These are phyloP conservation scores for Cetonia aurata DNA, from an alignment of 2,888 invertebrate genomes.

Conservation along the genomic window DNA sequence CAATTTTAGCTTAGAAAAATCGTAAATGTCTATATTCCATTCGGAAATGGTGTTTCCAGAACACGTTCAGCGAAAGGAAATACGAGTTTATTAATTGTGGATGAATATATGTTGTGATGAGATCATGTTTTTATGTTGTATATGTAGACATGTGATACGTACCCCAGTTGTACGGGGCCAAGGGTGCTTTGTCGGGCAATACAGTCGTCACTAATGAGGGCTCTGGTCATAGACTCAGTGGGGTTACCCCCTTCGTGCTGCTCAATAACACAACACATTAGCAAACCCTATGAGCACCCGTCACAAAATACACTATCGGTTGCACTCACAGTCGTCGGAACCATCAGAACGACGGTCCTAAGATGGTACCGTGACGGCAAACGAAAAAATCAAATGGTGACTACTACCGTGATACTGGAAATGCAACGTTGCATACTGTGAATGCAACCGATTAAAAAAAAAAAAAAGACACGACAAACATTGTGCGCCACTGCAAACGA, in stretches of 20 bases:
- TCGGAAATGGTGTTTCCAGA: no score
- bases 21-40: neutral
- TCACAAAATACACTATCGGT: conserved; percentile 36
- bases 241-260: conserved; percentile 94
- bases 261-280: conserved; percentile 71
- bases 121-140: conserved; percentile 1
- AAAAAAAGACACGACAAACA: conserved; percentile 29
- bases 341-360: neutral
- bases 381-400: neutral
- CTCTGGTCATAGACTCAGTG: conserved; percentile 96
- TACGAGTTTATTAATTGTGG: neutral
- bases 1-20: conserved; percentile 10
- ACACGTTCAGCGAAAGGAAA: no score
- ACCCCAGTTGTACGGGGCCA: conserved; percentile 96
- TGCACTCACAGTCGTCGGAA: conserved; percentile 30
- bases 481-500: conserved; percentile 27
- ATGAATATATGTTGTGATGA: conserved; percentile 4
- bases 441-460: conserved; percentile 27
- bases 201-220: conserved; percentile 93
- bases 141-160: conserved; percentile 72
- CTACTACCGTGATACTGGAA: no score
- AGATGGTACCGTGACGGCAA: neutral
- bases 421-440: conserved; percentile 9
- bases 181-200: conserved; percentile 84
- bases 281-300: conserved; percentile 58